Conservation (phyloP, 1,140 invertebrate species). For the Apocrypta bakeri region DNA sequence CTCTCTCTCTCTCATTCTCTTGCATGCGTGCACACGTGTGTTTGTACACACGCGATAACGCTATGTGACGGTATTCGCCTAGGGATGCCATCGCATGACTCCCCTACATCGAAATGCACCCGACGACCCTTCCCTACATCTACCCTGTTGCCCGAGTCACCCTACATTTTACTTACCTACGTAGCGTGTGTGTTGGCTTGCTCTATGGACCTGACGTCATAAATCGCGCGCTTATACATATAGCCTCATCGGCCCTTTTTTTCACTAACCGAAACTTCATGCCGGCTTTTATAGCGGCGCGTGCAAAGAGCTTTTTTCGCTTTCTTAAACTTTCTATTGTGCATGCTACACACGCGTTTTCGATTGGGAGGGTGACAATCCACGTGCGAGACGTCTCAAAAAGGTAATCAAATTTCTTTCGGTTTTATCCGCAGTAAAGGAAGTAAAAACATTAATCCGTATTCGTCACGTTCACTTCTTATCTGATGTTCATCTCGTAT, state of each 20-base stretch:
- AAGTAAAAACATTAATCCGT: too few species aligned
- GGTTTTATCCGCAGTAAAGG: not conserved
- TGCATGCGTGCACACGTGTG: not conserved
- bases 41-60: not conserved
- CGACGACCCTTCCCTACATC: not conserved
- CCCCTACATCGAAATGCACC: not conserved
- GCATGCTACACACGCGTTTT: not conserved
- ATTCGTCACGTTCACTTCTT: too few species aligned
- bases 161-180: not conserved
- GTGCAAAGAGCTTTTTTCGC: not conserved
- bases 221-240: not conserved
- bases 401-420: not conserved
- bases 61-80: not conserved
- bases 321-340: conserved; percentile 4
- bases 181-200: not conserved
- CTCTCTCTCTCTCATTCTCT: too few species aligned
- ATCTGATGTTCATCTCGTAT: too few species aligned
- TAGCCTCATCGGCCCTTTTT: not conserved
- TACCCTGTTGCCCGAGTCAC: not conserved
- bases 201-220: not conserved
- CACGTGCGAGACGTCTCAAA: too few species aligned
- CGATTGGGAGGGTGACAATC: not conserved
- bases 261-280: not conserved
- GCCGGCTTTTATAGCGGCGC: not conserved
- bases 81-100: not conserved